A percentile compares a stretch with the other conserved stretches of the same genome.
These are phyloP conservation scores for Chamaetylas fuelleborni DNA, from an alignment of 2,113 vertebrate species.

Conservation along the genomic window DNA sequence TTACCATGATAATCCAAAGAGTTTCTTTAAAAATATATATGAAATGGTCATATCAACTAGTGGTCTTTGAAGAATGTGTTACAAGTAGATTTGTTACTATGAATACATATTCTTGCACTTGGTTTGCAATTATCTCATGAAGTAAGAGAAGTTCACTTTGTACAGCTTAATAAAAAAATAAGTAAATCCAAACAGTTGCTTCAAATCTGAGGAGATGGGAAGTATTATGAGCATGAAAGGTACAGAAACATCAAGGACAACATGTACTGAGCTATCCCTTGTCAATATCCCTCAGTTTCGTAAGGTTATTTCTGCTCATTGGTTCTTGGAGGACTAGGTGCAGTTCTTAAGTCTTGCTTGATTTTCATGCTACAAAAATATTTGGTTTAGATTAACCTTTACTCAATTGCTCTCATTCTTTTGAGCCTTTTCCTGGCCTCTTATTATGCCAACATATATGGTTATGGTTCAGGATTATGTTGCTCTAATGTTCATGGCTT, in stretches of 20 bases:
- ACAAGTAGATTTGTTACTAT: background rate
- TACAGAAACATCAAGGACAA: background rate
- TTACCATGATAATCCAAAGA: background rate
- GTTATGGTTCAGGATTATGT: background rate
- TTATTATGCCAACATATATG: background rate
- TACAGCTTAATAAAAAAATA: background rate
- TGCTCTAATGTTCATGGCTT: background rate
- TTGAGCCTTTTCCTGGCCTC: background rate
- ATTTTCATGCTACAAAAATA: background rate
- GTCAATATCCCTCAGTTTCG: rapidly evolving
- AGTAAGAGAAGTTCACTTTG: background rate
- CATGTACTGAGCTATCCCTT: background rate
- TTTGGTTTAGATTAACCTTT: background rate
- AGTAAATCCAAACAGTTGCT: background rate
- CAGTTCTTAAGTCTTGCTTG: background rate
- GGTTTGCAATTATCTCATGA: background rate
- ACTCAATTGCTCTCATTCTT: background rate
- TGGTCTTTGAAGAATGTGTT: background rate
- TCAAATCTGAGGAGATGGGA: background rate
- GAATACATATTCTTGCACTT: background rate
- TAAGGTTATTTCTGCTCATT: background rate
- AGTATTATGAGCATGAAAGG: background rate
- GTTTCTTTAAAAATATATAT: background rate
- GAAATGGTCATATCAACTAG: background rate
- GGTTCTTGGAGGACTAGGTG: background rate